Percentiles rank a stretch among this genome's conserved stretches.
Evolutionary conservation across 2,888 invertebrate genomes (phyloP).

Genomic region (Matsumyia berberina): DNA sequence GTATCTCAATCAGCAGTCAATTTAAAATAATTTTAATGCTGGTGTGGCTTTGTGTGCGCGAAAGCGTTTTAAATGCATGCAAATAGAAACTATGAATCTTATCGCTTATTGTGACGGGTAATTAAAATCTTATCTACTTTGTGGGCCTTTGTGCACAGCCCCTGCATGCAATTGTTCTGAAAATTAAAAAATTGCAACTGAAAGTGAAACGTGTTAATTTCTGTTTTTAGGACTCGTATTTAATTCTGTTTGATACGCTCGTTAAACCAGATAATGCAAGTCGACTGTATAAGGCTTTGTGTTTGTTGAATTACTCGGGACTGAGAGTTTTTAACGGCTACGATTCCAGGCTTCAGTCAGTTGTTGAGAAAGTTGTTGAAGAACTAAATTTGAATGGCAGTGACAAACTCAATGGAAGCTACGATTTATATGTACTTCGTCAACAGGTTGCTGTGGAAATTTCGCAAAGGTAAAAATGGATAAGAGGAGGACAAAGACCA

Average conservation of each 20-base stretch:
- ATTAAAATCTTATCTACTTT: neutral
- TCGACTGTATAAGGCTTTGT: neutral
- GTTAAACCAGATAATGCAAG: neutral
- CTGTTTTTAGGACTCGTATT: constrained; percentile 19
- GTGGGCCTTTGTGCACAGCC: neutral
- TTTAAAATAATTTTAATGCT: neutral
- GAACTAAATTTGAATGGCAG: neutral
- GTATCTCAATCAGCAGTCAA: neutral
- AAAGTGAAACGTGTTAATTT: neutral
- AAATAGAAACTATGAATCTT: neutral
- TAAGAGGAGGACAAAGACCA: neutral
- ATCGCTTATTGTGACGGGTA: neutral
- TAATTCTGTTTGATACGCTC: constrained; percentile 17
- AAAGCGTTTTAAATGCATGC: neutral
- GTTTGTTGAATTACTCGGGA: constrained; percentile 18
- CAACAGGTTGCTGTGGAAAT: neutral
- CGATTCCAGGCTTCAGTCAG: neutral
- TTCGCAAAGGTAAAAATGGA: neutral
- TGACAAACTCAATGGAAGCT: constrained; percentile 5
- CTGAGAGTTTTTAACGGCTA: constrained; percentile 25
- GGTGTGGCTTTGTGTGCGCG: neutral
- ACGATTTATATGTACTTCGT: constrained; percentile 13
- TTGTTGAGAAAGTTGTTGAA: constrained; percentile 12
- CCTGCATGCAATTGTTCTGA: neutral
- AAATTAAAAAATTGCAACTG: neutral